Base-by-base conservation (phyloP, 2,113 vertebrate species). In the Hassar affinis region DNA sequence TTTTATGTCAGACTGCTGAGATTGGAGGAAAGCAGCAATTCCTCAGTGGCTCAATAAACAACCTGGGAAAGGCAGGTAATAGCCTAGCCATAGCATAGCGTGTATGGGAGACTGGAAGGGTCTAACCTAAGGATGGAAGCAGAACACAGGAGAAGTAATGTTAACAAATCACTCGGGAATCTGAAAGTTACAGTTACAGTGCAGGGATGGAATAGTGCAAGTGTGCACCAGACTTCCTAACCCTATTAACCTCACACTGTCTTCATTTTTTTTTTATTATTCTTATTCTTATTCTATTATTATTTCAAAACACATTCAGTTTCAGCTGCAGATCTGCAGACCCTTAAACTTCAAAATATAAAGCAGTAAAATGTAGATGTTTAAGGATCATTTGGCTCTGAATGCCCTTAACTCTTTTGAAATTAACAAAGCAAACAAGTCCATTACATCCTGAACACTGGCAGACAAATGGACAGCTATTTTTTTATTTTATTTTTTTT, bases 1-100 rank as follows among this genome's bases (percentile, higher is more conserved):
- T 87, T 76, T 87, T 69, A 85, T 87, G 79, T 85, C 84, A 69
- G 64, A 84, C 78, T 85, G 86, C 86, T 87, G 75, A 87, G 82
- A 85, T 78, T 72, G 72, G 75, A 84, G 81, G 68, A 77, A 84
- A 80, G 77, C 45, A 72, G 78, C 35, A 74, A 85, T 88, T 79
- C 87, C 81, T 75, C 71, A 42, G 86, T 77, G 86, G 42, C 52
- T 77, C 61, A 4, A 85, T 88, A 88, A 85, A 85, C 84, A 87
- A 81, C 82, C 74, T 35, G 79, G 84, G 72, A 77, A 72, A 88
- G 74, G 82, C 54, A 78, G 69, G 78, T 84, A 71, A 84, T 78
- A 81, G 78, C 85, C 27, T 62, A 35, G 77, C 54, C 57, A 69
- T 80, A 62, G 77, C 68, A 57, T 79, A 51, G 22, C 12, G 18